phyloP scores from a whole-genome alignment of 1,140 invertebrate genomes.

The Aculops lycopersici region DNA sequence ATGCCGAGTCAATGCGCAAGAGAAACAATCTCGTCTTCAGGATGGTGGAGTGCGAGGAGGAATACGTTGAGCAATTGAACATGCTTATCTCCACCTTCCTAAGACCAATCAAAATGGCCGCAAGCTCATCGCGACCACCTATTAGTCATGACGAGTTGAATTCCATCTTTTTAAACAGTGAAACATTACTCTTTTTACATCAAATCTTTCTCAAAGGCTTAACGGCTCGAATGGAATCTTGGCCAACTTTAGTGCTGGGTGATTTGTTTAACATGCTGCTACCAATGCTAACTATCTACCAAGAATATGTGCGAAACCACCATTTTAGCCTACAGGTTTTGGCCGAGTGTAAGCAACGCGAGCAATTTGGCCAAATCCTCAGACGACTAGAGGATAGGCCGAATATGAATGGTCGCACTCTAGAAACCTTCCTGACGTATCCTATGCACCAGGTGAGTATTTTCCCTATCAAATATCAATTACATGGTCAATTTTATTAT shows the following conservation, averaged over 20 bases:
- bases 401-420: conserved; percentile 40
- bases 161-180: conserved; percentile 70
- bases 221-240: conserved; percentile 57
- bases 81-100: conserved; percentile 64
- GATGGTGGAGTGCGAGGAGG: conserved; percentile 63
- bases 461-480: conserved; percentile 1
- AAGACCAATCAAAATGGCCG: conserved; percentile 61
- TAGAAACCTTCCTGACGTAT: conserved; percentile 68
- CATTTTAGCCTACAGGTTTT: conserved; percentile 69
- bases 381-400: conserved; percentile 51
- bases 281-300: conserved; percentile 71
- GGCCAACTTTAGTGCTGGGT: conserved; percentile 63
- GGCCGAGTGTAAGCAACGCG: conserved; percentile 59
- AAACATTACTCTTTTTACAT: conserved; percentile 69
- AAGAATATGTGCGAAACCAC: conserved; percentile 72
- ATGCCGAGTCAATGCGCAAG: conserved; percentile 72
- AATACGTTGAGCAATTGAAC: conserved; percentile 67
- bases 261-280: conserved; percentile 74
- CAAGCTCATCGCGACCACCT: conserved; percentile 62
- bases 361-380: conserved; percentile 43
- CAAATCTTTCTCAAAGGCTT: conserved; percentile 82
- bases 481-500: no score
- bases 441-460: conserved; percentile 61
- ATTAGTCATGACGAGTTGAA: conserved; percentile 77
- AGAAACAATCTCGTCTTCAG: conserved; percentile 65